A percentile compares a stretch with the other conserved stretches of the same genome.
Evolutionary conservation across 2,113 vertebrate species (phyloP).

Genomic region (Origma solitaria): DNA sequence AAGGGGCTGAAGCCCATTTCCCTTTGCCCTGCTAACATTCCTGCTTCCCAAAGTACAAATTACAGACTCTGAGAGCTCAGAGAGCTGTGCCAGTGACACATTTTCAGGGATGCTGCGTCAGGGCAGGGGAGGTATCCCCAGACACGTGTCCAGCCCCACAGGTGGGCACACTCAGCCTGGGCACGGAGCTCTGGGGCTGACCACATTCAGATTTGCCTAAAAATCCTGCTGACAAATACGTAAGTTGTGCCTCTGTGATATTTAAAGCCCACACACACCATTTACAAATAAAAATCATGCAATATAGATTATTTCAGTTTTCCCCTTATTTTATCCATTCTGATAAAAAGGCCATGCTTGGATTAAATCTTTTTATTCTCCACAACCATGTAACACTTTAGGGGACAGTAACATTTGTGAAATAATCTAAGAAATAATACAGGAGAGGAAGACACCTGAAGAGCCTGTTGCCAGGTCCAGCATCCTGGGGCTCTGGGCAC

Average conservation of each 20-base stretch:
- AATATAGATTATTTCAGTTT: neutral
- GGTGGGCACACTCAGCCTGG: neutral
- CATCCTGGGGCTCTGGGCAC: neutral
- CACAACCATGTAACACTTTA: neutral
- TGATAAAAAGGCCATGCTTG: neutral
- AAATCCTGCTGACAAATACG: neutral
- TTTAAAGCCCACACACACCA: accelerated
- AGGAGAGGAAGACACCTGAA: neutral
- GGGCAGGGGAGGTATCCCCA: neutral
- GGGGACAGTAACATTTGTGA: neutral
- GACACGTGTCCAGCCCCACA: accelerated
- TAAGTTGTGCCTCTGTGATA: neutral
- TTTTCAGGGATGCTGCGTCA: neutral
- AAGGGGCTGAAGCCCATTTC: neutral
- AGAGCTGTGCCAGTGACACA: neutral
- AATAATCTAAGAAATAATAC: neutral
- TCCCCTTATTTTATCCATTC: neutral
- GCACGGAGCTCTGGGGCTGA: neutral
- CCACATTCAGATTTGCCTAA: neutral
- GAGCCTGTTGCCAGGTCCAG: neutral
- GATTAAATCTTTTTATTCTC: conserved; percentile 8
- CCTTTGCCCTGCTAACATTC: neutral
- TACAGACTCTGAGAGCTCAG: neutral
- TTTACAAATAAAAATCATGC: neutral
- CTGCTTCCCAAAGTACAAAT: neutral